phyloP scores from a whole-genome alignment of 1,140 invertebrate genomes.

The Orussus abietinus region DNA sequence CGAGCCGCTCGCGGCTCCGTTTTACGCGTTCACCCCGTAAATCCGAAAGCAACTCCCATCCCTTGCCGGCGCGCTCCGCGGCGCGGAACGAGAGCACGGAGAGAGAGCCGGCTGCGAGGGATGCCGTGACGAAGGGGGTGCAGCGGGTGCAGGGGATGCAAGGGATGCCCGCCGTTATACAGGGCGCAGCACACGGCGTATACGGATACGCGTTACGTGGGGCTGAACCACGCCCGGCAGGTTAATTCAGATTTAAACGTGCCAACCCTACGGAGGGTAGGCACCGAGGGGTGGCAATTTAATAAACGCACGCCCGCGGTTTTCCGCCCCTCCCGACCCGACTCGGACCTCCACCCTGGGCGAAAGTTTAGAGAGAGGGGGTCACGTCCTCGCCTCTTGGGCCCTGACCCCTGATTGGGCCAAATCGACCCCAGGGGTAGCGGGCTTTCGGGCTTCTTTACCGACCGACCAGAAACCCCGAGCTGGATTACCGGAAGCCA shows the following conservation, averaged over 20 bases:
- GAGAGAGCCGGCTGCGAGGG: no score
- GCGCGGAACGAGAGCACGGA: no score
- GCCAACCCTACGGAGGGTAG: conserved; percentile 26
- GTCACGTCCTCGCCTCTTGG: no score
- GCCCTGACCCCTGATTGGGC: no score
- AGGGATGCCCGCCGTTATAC: conserved; percentile 2
- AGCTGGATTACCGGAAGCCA: no score
- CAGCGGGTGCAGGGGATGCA: neutral
- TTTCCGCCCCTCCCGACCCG: conserved; percentile 3
- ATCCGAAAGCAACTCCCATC: neutral
- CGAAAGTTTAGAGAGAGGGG: no score
- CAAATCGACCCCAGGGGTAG: no score
- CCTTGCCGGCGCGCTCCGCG: no score
- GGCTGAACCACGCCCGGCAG: conserved; percentile 24
- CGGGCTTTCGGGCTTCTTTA: no score
- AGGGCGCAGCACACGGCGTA: neutral
- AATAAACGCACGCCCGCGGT: conserved; percentile 31
- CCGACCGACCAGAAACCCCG: no score
- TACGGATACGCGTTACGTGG: neutral
- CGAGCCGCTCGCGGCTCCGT: neutral
- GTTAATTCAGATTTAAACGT: conserved; percentile 38
- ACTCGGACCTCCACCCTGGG: neutral
- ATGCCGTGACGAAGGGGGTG: neutral
- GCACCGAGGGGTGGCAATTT: conserved; percentile 36
- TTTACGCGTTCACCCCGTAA: conserved; percentile 4